phyloP scores from a whole-genome alignment of 2,888 invertebrate genomes.

The Eupithecia subumbrata region DNA sequence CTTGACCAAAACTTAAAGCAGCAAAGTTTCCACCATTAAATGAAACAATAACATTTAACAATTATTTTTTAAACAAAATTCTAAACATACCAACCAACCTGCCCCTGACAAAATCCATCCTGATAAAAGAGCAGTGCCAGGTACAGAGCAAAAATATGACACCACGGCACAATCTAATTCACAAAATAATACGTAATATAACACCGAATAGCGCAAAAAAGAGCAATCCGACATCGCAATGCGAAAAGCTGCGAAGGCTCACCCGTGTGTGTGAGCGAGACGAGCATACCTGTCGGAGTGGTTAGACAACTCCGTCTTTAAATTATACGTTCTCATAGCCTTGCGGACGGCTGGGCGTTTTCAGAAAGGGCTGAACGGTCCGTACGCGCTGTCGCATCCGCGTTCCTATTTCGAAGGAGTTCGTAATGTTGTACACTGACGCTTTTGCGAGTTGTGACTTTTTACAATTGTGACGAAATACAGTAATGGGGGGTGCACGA shows the following conservation, averaged over 20 bases:
- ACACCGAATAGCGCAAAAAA: slow-evolving; percentile 80
- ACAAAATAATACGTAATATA: slow-evolving; percentile 82
- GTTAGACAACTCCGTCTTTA: slow-evolving; percentile 76
- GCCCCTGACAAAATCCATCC: slow-evolving; percentile 54
- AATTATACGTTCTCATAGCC: slow-evolving; percentile 85
- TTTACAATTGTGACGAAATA: slow-evolving; percentile 67
- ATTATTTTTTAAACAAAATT: slow-evolving; percentile 22
- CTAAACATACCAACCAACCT: slow-evolving; percentile 64
- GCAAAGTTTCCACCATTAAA: no score
- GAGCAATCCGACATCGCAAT: slow-evolving; percentile 71
- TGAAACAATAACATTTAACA: no score
- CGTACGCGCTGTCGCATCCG: slow-evolving; percentile 45
- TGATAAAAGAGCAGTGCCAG: slow-evolving; percentile 62
- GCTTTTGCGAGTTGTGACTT: slow-evolving; percentile 44
- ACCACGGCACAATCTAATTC: slow-evolving; percentile 81
- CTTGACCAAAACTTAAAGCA: no score
- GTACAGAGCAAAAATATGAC: slow-evolving; percentile 76
- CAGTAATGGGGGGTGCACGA: slow-evolving; percentile 83
- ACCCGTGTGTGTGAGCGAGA: slow-evolving; percentile 63
- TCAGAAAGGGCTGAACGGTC: slow-evolving; percentile 52
- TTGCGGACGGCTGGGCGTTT: slow-evolving; percentile 63
- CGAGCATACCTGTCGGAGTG: slow-evolving; percentile 52
- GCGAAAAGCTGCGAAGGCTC: slow-evolving; percentile 68
- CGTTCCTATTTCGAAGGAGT: slow-evolving; percentile 40
- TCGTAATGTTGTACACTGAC: slow-evolving; percentile 28